Evolutionary conservation across 2,888 invertebrate species (phyloP), one percentile per base, ranked within the genome.

Genomic region (Stenurella melanura): DNA sequence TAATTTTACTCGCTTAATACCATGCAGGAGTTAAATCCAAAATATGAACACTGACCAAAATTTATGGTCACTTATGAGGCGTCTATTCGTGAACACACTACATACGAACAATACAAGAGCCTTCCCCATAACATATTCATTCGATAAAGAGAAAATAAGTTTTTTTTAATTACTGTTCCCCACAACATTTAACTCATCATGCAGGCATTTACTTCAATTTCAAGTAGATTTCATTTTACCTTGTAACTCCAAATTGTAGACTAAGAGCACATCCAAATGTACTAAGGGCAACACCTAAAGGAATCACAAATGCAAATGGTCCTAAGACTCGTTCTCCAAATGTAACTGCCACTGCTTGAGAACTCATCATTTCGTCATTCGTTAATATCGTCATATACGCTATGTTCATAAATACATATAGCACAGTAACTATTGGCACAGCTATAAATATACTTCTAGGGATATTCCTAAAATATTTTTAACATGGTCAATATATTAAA

Each of bases 351-450:
- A 97, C 96, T 0, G 96, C 96, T 0, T 93, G 92, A 0, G 95
- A 93, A 5, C 91, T 90, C 15, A 94, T 90, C 92, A 97, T 94
- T 86, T 96, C 96, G 0, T 92, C 89, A 70, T 93, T 92, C 2
- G 92, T 93, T 82, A 97, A 89, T 5, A 95, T 96, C 0, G 96
- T 93, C 93, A 96, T 94, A 89, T 96, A 97, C n/a, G 96, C 94
- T 17, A 96, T 91, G 86, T 96, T 97, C 93, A 96, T 96, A 84
- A 94, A 92, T 26, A 96, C 94, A 86, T 96, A 97, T 11, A 96
- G 91, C 0, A 92, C 89, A 0, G 96, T 96, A 34, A 96, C 95
- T 7, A 95, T 89, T 0, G 96, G 96, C 0, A 97, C 95, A 0
- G 95, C 96, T 68, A 96, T 94, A 10, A 93, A 90, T 82, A 96